Evolutionary conservation across 2,113 vertebrate species (phyloP).

Genomic region (Petrocephalus microphthalmus): DNA sequence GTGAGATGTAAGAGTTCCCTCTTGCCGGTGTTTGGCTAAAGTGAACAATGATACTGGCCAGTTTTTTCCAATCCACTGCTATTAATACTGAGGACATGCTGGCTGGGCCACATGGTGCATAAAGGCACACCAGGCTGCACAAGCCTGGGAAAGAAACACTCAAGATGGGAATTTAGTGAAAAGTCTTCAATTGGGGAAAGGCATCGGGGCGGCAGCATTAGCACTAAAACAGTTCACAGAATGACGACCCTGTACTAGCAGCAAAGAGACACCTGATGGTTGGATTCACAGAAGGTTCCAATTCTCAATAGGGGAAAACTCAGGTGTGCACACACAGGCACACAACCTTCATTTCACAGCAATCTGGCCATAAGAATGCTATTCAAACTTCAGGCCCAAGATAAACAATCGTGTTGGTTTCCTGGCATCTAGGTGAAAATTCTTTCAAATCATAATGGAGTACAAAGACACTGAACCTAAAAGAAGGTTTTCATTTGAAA

Average conservation of each 20-base stretch:
- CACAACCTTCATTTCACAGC: neutral
- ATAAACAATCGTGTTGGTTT: neutral
- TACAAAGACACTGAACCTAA: neutral
- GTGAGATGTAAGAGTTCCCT: neutral
- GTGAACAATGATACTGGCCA: neutral
- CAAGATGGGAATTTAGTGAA: neutral
- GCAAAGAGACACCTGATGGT: neutral
- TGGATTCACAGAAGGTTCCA: neutral
- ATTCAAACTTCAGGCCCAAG: neutral
- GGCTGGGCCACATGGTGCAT: neutral
- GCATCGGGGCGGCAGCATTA: neutral
- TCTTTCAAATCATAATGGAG: neutral
- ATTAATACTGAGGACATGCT: neutral
- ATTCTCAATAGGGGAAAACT: neutral
- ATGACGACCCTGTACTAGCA: neutral
- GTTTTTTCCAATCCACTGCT: neutral
- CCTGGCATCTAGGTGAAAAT: neutral
- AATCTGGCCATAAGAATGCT: neutral
- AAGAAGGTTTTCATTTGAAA: neutral
- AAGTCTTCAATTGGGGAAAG: neutral
- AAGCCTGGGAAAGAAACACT: neutral
- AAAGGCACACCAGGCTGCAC: neutral
- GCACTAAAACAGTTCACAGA: neutral
- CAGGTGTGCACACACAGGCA: neutral
- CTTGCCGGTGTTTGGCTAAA: neutral